Conservation (phyloP, 2,113 vertebrate species). For the Kryptolebias marmoratus region DNA sequence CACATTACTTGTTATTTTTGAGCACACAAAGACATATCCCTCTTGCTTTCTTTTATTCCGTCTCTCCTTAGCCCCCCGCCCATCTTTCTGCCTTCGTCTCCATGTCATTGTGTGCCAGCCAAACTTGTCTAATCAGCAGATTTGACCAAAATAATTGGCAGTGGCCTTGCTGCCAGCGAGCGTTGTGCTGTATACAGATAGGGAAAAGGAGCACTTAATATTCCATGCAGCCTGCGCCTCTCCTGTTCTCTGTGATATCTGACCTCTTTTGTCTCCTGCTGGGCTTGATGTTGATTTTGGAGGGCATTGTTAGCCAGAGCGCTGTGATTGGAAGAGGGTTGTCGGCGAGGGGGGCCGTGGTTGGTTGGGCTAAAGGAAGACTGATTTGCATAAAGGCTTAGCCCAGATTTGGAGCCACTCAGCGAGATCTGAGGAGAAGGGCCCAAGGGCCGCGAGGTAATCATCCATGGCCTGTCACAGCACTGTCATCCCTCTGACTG, state of each 20-base stretch:
- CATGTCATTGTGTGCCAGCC: slow-evolving; percentile 71
- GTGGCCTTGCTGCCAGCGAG: slow-evolving; percentile 73
- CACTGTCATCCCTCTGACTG: slow-evolving; percentile 72
- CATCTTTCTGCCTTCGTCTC: slow-evolving; percentile 34
- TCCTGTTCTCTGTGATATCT: slow-evolving; percentile 81
- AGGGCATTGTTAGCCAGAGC: slow-evolving; percentile 80
- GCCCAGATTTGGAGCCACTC: slow-evolving; percentile 82
- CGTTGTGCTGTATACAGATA: slow-evolving; percentile 73
- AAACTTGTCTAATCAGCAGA: slow-evolving; percentile 80
- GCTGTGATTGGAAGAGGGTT: slow-evolving; percentile 72
- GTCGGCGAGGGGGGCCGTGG: slow-evolving; percentile 66
- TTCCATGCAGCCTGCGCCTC: slow-evolving; percentile 72
- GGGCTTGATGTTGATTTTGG: slow-evolving; percentile 81
- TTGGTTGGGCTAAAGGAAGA: slow-evolving; percentile 73
- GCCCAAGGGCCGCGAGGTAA: slow-evolving; percentile 80
- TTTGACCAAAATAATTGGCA: slow-evolving; percentile 78
- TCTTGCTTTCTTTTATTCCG: slow-evolving; percentile 27
- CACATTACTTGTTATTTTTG: slow-evolving; percentile 41
- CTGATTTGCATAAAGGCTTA: slow-evolving; percentile 82
- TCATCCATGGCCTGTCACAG: slow-evolving; percentile 78
- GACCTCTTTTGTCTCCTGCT: slow-evolving; percentile 81
- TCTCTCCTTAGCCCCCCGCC: background rate
- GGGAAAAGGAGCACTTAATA: slow-evolving; percentile 73
- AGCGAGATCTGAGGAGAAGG: slow-evolving; percentile 79
- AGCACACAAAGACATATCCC: slow-evolving; percentile 36